These are phyloP conservation scores for Cairina moschata DNA, from an alignment of 2,113 vertebrate genomes.

Conservation along the genomic window DNA sequence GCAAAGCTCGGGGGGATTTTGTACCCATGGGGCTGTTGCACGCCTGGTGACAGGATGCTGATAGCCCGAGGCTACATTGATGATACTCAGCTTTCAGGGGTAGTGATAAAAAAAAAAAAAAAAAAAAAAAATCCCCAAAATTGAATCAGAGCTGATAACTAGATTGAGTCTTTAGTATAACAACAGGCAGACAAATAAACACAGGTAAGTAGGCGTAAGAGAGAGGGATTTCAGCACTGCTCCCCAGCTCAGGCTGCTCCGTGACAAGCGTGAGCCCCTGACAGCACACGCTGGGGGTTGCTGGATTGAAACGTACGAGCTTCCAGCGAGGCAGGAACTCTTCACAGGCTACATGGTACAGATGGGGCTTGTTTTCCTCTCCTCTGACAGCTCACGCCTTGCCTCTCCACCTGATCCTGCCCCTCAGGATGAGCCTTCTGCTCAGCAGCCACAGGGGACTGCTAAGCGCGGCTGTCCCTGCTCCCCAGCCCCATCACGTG, in stretches of 20 bases:
- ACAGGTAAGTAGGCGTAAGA: neutral
- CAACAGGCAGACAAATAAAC: neutral
- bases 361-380: neutral
- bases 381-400: neutral
- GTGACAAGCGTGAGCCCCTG: neutral
- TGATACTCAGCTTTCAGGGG: neutral
- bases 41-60: neutral
- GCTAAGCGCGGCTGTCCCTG: neutral
- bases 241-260: neutral
- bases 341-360: neutral
- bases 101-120: neutral
- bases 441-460: neutral
- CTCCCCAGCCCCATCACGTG: neutral
- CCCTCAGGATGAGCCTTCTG: constrained; percentile 25
- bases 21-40: neutral
- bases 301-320: neutral
- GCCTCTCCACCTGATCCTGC: constrained; percentile 42
- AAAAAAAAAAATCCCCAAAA: neutral
- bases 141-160: neutral
- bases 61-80: neutral
- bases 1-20: neutral
- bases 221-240: neutral
- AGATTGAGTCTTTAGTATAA: neutral
- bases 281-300: neutral
- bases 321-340: neutral